These are phyloP conservation scores for Agrochola lota DNA, from an alignment of 2,888 invertebrate species.

Conservation along the genomic window DNA sequence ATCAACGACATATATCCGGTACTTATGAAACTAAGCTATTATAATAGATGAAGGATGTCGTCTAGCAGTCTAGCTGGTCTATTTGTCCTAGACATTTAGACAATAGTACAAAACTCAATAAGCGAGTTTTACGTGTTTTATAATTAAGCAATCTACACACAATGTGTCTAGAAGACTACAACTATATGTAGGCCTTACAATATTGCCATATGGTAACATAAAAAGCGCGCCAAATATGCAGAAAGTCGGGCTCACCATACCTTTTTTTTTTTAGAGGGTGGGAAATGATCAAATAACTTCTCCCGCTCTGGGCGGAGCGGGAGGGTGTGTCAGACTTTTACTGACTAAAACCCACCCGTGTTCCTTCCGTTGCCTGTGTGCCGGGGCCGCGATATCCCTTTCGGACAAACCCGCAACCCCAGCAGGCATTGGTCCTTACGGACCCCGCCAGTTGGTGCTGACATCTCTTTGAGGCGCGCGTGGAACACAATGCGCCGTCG, in stretches of 20 bases:
- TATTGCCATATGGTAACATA: background rate
- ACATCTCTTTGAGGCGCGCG: too few species aligned
- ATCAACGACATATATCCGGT: conserved; percentile 32
- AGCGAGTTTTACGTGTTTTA: conserved; percentile 23
- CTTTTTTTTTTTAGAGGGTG: too few species aligned
- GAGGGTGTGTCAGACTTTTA: too few species aligned
- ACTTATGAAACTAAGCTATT: background rate
- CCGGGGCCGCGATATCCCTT: too few species aligned
- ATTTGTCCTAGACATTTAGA: conserved; percentile 34
- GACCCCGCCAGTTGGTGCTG: too few species aligned
- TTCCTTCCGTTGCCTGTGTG: too few species aligned
- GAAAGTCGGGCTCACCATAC: background rate
- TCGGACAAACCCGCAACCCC: too few species aligned
- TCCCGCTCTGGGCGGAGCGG: too few species aligned
- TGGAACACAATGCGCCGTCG: too few species aligned
- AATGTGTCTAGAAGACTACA: conserved; percentile 8
- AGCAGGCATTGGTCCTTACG: too few species aligned
- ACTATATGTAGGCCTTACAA: background rate
- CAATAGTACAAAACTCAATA: conserved; percentile 4
- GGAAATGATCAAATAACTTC: too few species aligned
- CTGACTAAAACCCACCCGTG: too few species aligned
- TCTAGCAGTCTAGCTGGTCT: conserved; percentile 33
- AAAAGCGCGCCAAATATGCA: background rate
- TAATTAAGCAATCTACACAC: conserved; percentile 18
- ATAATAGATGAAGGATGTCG: conserved; percentile 29